Evolutionary conservation across 1,140 invertebrate genomes (phyloP).

Genomic region (Musca domestica): DNA sequence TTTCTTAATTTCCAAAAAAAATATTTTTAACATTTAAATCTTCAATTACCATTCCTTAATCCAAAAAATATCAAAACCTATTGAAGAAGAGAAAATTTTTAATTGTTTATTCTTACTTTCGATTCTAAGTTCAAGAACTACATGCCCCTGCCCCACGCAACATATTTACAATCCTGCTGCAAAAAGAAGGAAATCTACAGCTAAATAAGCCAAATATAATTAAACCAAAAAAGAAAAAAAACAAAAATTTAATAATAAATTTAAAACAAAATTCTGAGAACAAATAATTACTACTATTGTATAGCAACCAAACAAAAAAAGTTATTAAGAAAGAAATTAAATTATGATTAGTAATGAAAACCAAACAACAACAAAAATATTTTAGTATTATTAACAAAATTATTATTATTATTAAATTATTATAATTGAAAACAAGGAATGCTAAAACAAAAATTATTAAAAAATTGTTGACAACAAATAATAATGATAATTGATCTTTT

Average conservation of each 20-base stretch:
- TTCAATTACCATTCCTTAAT: no score
- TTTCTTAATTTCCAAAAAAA: no score
- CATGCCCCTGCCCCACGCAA: no score
- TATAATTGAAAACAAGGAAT: slow-evolving; percentile 31
- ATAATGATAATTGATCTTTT: neutral
- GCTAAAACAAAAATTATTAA: slow-evolving; percentile 32
- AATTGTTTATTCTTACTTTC: no score
- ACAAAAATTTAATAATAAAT: slow-evolving; percentile 21
- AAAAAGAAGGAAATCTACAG: slow-evolving; percentile 34
- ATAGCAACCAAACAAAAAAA: neutral
- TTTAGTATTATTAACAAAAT: slow-evolving; percentile 25
- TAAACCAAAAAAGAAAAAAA: slow-evolving; percentile 28
- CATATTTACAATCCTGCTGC: no score
- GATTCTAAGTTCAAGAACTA: no score
- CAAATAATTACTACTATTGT: no score
- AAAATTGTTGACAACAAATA: slow-evolving; percentile 1
- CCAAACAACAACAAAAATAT: slow-evolving; percentile 32
- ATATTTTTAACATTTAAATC: no score
- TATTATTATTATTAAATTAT: slow-evolving; percentile 26
- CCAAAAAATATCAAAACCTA: no score
- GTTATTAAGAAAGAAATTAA: slow-evolving; percentile 25
- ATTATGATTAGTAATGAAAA: slow-evolving; percentile 51
- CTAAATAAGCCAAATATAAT: slow-evolving; percentile 50
- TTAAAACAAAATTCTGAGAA: neutral
- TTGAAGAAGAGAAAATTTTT: no score